Conservation (phyloP, 2,888 invertebrate genomes). For the Plagodis dolabraria region DNA sequence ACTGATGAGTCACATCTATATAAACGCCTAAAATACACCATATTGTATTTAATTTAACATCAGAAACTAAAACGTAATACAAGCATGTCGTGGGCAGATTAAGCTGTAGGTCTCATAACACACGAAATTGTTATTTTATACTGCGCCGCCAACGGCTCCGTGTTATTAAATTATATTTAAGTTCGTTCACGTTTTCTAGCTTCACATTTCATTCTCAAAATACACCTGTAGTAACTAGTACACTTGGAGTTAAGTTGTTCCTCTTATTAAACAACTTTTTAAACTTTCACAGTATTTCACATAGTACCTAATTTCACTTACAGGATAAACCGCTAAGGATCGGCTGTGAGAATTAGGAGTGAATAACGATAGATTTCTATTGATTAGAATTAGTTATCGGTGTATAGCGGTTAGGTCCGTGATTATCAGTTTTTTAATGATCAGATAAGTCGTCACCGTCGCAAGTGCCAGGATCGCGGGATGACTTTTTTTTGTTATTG, state of each 20-base stretch:
- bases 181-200: slow-evolving; percentile 22
- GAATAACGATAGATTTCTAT: too few species aligned
- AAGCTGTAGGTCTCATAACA: slow-evolving; percentile 13
- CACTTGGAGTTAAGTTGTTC: slow-evolving; percentile 2
- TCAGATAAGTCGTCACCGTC: too few species aligned
- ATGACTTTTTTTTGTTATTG: too few species aligned
- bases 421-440: too few species aligned
- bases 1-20: background rate
- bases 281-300: too few species aligned
- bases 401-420: too few species aligned
- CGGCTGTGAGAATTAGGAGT: too few species aligned
- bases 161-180: slow-evolving; percentile 28
- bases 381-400: too few species aligned
- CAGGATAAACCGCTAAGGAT: too few species aligned
- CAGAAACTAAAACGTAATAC: slow-evolving; percentile 22
- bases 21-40: background rate
- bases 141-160: slow-evolving; percentile 19
- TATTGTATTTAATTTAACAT: slow-evolving; percentile 16
- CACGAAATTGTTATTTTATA: slow-evolving; percentile 33
- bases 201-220: slow-evolving; percentile 24
- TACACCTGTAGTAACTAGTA: slow-evolving; percentile 6
- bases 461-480: too few species aligned
- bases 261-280: background rate
- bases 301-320: too few species aligned
- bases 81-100: slow-evolving; percentile 33